Conservation (phyloP, 2,888 invertebrate species). For the Strigamia maritima region DNA sequence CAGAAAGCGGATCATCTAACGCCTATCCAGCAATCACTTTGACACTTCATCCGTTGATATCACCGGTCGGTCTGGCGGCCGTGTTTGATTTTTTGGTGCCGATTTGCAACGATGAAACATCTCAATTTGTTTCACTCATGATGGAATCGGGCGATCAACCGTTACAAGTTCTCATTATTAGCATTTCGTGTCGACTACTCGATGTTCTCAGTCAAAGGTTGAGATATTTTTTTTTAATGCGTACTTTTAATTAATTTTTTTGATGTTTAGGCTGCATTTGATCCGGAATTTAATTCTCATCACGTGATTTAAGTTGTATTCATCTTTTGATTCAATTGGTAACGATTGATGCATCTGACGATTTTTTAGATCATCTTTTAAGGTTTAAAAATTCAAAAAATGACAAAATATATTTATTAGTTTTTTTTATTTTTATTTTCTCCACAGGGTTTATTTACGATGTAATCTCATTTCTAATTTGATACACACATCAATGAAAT, state of each 20-base stretch:
- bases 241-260: background rate
- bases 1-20: background rate
- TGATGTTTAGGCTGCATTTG: background rate
- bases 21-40: background rate
- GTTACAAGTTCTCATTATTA: background rate
- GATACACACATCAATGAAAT: background rate
- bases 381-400: background rate
- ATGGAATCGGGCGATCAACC: conserved; percentile 20
- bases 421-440: background rate
- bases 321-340: background rate
- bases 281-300: background rate
- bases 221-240: background rate
- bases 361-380: conserved; percentile 17
- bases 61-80: background rate
- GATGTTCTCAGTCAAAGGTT: background rate
- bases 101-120: background rate
- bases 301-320: background rate
- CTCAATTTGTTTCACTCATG: background rate
- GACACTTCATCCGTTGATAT: background rate
- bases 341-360: background rate
- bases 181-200: background rate
- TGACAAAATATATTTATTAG: background rate
- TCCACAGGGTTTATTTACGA: conserved; percentile 16
- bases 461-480: conserved; percentile 15
- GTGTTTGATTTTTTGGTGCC: background rate